Base-by-base conservation (phyloP, 1,140 invertebrate genomes). In the Aphidius gifuensis region DNA sequence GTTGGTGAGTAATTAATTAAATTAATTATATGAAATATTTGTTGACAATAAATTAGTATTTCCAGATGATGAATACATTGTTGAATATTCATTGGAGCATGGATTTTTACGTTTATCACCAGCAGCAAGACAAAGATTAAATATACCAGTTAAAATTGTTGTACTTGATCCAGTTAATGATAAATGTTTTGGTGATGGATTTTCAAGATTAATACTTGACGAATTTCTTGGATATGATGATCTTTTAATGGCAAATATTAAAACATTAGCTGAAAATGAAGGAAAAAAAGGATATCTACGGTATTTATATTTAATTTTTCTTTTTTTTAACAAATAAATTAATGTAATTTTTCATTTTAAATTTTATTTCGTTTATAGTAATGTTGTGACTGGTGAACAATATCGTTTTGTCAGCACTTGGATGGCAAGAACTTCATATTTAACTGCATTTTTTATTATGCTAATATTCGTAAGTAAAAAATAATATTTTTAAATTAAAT, bases 331-430 rank as follows among this genome's bases (percentile, higher is more conserved):
- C 57, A 62, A 59, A 44, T 11, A 64, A 44, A 58, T 39, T 51
- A 23, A 59, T 45, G 16, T 61, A 54, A 49, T 49, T 40, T 32
- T 50, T 16, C 5, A 38, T 55, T 9, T 51, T 23, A 66, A 21
- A 16, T 32, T 16, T 16, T 16, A 49, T 60, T 1, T 42, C 9
- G 60, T 61, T 83, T 83, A 49, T 69, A 92, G 96, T 70, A 98
- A 99, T 83, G 94, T 99, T 47, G 92, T 98, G 44, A 97, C 94
- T 23, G 96, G 96, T n/a, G 96, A 99, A 74, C 96, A 99, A 79
- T 99, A 97, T 80, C 88, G 96, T 64, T 99, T 99, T 83, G 94
- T 99, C 23, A 96, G 91, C 68, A 93, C 96, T 88, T 94, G 95
- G 91, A 96, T 96, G 83, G 91, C 94, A 4, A 87, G 93, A 70